Evolutionary conservation across 2,113 vertebrate species (phyloP).

Genomic region (Carlito syrichta): DNA sequence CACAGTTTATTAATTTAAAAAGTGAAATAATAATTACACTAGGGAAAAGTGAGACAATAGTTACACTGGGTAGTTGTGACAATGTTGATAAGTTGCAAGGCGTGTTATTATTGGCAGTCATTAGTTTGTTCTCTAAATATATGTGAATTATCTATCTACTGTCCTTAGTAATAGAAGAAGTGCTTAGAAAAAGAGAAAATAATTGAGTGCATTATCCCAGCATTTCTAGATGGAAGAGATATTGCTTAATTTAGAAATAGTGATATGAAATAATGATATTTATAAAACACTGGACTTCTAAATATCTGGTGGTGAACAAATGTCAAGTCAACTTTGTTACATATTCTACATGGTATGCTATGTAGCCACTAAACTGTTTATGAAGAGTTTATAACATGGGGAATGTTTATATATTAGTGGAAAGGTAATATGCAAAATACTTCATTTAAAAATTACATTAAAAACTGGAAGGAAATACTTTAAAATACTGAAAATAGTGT

Average conservation of each 20-base stretch:
- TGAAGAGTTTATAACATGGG: slow-evolving; percentile 3
- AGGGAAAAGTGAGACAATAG: background rate
- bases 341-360: background rate
- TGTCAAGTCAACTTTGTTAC: background rate
- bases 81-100: background rate
- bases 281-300: background rate
- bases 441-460: background rate
- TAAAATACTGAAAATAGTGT: background rate
- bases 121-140: background rate
- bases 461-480: background rate
- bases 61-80: background rate
- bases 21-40: background rate
- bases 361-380: background rate
- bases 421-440: background rate
- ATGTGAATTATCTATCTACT: background rate
- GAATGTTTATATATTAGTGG: slow-evolving; percentile 27
- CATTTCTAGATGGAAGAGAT: background rate
- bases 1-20: slow-evolving; percentile 30
- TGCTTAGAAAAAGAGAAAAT: background rate
- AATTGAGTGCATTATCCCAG: background rate
- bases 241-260: slow-evolving; percentile 37
- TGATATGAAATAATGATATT: slow-evolving; percentile 24
- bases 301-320: background rate
- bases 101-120: background rate
- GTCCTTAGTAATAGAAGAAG: background rate